A percentile compares a stretch with the other conserved stretches of the same genome.
Conservation (phyloP, 2,888 invertebrate species). For the Merodon equestris region DNA sequence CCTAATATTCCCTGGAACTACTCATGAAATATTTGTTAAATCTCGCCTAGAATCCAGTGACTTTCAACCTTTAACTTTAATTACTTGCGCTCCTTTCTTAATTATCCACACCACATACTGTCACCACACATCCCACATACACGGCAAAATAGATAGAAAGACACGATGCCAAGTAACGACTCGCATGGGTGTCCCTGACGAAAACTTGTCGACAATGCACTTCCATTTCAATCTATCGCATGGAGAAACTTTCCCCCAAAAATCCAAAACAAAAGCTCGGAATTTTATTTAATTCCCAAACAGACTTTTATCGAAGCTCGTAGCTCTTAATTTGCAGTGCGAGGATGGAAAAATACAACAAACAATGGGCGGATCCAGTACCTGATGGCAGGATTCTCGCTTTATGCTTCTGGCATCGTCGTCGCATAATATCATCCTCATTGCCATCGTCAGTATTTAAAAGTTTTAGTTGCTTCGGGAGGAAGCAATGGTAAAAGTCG, state of each 20-base stretch:
- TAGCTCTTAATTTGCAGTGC: too few relatives aligned
- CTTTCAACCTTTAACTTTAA: background rate
- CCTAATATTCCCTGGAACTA: too few relatives aligned
- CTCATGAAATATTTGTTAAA: too few relatives aligned
- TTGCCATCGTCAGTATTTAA: too few relatives aligned
- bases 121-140: background rate
- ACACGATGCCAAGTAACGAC: background rate
- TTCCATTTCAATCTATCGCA: slow-evolving; percentile 4
- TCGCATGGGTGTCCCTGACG: background rate
- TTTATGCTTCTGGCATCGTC: background rate
- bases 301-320: slow-evolving; percentile 2
- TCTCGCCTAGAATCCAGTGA: background rate
- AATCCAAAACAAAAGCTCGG: slow-evolving; percentile 5
- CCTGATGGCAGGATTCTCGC: too few relatives aligned
- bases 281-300: slow-evolving; percentile 23
- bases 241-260: slow-evolving; percentile 9
- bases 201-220: slow-evolving; percentile 12
- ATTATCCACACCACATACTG: background rate
- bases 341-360: background rate
- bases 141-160: too few relatives aligned
- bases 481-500: background rate
- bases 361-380: slow-evolving; percentile 9
- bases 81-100: background rate
- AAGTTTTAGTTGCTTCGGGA: too few relatives aligned
- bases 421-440: background rate